Evolutionary conservation across 2,797 vertebrate genomes (phyloP), one percentile per base, ranked within the genome.

Genomic region (Stomatorhinus walkeri): DNA sequence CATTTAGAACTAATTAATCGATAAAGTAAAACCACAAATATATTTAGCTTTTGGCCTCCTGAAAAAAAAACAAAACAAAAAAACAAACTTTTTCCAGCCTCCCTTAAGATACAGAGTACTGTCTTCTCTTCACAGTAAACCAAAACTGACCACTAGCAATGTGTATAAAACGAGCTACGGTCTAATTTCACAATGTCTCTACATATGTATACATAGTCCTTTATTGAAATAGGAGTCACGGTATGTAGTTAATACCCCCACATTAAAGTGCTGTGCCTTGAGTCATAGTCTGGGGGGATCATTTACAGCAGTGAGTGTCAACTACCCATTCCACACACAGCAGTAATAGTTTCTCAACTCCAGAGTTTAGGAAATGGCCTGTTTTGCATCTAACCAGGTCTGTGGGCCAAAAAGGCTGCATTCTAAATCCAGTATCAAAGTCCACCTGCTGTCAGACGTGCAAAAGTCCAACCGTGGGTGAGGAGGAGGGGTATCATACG

Each of bases 291-390:
- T 88, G 88, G 72, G 90, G 72, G 85, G 89, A 89, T 85, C 46
- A 87, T 90, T 83, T 56, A 64, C 88, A 85, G 48, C 32, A 72
- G 87, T 88, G 59, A 49, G 85, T 88, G 56, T 87, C 24, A 85
- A 43, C 59, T 87, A 64, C 72, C 92, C 87, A 89, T 90, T 91
- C 56, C 40, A 84, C 87, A 24, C 92, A n/a, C 92, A 90, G 92
- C 91, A 91, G 92, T 89, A 76, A 40, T 14, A 49, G 92, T 96
- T 96, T 96, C 96, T 96, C 95, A 94, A 86, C 93, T 92, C 94
- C 95, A 95, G 95, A 93, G 91, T 91, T 90, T 90, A 94, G 96
- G 96, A 96, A 96, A 95, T 89, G 95, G 95, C 96, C 95, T 91
- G 95, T 96, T 96, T 96, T 95, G 86, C 95, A 95, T 88, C 95